Evolutionary conservation across 1,140 invertebrate species (phyloP), one percentile per base, ranked within the genome.

Genomic region (Anoplophora glabripennis): DNA sequence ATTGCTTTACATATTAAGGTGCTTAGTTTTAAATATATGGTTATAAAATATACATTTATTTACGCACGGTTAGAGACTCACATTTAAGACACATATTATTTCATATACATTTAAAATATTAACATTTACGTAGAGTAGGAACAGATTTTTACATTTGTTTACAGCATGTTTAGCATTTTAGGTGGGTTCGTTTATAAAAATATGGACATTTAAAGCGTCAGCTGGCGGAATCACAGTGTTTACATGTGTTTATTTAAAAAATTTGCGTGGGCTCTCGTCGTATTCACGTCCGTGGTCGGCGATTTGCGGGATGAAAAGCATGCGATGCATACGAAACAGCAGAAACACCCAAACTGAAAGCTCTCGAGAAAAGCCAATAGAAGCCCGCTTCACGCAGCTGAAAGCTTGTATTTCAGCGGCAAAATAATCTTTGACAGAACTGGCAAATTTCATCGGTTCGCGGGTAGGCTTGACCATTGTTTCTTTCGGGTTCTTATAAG

Each of bases 281-380:
- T 3, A 28, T 28, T 28, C 21, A 28, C 21, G 21, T 28, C 21
- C 21, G 21, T 28, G 3, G 2, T 28, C 21, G 21, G 21, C 21
- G 21, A 28, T 28, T 3, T 28, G 5, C 21, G 21, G 5, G 5
- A 28, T 28, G 21, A 5, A 5, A 18, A 14, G 28, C 41, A 44
- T 45, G 33, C 45, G 61, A 63, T 57, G 63, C 54, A 47, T 51
- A 40, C 65, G 57, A 62, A 15, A 53, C 64, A 56, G 66, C 41
- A 63, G 68, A 62, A 67, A 65, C 68, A 70, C 68, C 68, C 68
- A 57, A 63, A 64, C 64, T 66, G 42, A 65, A 67, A 63, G 67
- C 67, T 69, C 28, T 37, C 52, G 59, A 47, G 65, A 65, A 66
- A 71, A 68, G 67, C 71, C 70, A 65, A 73, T 70, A 69, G 63